These are phyloP conservation scores for Hedychridium roseum DNA, from an alignment of 2,888 invertebrate species.

Conservation along the genomic window DNA sequence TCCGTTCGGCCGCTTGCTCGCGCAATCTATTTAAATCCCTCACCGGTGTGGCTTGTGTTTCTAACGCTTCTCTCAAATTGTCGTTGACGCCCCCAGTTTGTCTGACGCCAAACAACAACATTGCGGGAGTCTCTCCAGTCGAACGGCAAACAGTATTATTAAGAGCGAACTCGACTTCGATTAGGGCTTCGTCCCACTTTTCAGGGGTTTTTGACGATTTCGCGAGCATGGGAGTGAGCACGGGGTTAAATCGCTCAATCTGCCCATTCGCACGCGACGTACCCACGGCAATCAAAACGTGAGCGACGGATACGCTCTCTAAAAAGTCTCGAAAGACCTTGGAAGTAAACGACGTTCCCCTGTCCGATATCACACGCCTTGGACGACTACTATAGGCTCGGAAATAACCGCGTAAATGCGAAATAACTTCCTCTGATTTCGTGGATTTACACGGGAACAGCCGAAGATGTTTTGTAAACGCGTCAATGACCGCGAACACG, in stretches of 20 bases:
- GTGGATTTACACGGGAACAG: slow-evolving; percentile 25
- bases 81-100: slow-evolving; percentile 24
- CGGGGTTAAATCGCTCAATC: slow-evolving; percentile 27
- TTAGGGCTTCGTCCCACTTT: slow-evolving; percentile 26
- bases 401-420: slow-evolving; percentile 22
- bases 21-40: not conserved
- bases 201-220: slow-evolving; percentile 18
- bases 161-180: slow-evolving; percentile 30
- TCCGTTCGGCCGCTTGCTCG: not conserved
- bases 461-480: slow-evolving; percentile 33
- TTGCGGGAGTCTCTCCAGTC: slow-evolving; percentile 36
- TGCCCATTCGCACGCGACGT: slow-evolving; percentile 44
- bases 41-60: not conserved
- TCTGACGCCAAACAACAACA: slow-evolving; percentile 35
- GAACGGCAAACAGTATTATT: slow-evolving; percentile 34
- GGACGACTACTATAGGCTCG: slow-evolving; percentile 27
- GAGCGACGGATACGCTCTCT: slow-evolving; percentile 20
- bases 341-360: slow-evolving; percentile 40
- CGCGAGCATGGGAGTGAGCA: slow-evolving; percentile 28
- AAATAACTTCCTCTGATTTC: slow-evolving; percentile 19
- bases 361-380: slow-evolving; percentile 28
- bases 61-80: not conserved
- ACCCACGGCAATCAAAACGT: slow-evolving; percentile 35
- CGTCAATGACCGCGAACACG: slow-evolving; percentile 36
- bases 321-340: slow-evolving; percentile 30